These are phyloP conservation scores for Oryzias curvinotus DNA, from an alignment of 2,113 vertebrate species.

Conservation along the genomic window DNA sequence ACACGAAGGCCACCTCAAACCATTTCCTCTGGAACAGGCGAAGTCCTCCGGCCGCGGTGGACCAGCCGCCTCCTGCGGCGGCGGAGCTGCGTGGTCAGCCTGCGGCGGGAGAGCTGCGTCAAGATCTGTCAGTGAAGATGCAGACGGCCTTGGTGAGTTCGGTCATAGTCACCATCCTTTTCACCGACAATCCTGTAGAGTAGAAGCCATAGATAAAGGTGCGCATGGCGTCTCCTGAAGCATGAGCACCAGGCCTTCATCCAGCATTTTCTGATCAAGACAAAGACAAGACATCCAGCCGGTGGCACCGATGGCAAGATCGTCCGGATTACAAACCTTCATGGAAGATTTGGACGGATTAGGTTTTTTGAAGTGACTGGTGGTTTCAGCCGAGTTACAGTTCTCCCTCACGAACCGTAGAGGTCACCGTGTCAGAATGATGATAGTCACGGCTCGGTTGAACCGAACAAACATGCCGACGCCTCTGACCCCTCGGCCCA, in stretches of 20 bases:
- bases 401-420: no score
- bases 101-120: conserved; percentile 22
- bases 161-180: conserved; percentile 80
- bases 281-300: conserved; percentile 15
- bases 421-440: no score
- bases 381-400: no score
- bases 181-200: conserved; percentile 91
- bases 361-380: no score
- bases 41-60: conserved; percentile 89
- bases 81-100: conserved; percentile 34
- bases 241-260: conserved; percentile 92
- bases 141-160: neutral
- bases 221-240: conserved; percentile 91
- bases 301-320: neutral
- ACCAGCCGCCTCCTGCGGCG: conserved; percentile 76
- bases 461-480: no score
- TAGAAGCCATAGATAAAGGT: conserved; percentile 98
- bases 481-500: no score
- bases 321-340: no score
- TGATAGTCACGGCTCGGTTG: no score
- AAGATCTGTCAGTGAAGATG: neutral
- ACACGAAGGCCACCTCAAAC: conserved; percentile 95
- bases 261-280: conserved; percentile 91
- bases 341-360: no score
- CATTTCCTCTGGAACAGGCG: conserved; percentile 95